phyloP scores from a whole-genome alignment of 2,797 vertebrate species.

The Clarias pachynema region DNA sequence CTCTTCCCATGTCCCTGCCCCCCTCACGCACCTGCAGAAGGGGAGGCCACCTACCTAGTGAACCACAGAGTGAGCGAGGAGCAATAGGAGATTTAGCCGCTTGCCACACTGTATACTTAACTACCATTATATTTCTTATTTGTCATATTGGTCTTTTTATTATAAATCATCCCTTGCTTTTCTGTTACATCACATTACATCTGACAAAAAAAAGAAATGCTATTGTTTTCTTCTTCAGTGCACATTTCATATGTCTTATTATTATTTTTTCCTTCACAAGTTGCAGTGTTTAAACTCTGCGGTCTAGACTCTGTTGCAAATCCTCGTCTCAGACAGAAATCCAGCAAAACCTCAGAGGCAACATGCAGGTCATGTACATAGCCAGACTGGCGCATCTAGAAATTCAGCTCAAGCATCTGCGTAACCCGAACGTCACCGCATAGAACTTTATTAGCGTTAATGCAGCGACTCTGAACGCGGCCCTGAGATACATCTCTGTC shows the following conservation, averaged over 20 bases:
- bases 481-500: conserved; percentile 51
- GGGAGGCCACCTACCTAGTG: too few species aligned
- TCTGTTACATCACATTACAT: background rate
- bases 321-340: background rate
- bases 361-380: background rate
- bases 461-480: background rate
- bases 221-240: background rate
- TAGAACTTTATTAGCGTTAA: background rate
- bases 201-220: background rate
- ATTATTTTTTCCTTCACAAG: background rate
- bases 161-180: background rate
- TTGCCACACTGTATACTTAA: too few species aligned
- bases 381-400: background rate
- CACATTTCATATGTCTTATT: too few species aligned
- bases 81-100: background rate
- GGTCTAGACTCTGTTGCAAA: background rate
- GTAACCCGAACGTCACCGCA: background rate
- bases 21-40: too few species aligned
- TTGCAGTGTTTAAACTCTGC: background rate
- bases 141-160: too few species aligned
- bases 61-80: too few species aligned
- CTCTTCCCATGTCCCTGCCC: too few species aligned
- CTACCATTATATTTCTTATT: background rate
- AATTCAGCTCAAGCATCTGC: background rate
- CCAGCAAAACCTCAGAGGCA: background rate